Percentiles rank a stretch among this genome's conserved stretches.
phyloP scores from a whole-genome alignment of 2,888 invertebrate genomes.

The Sarcophaga variegata region DNA sequence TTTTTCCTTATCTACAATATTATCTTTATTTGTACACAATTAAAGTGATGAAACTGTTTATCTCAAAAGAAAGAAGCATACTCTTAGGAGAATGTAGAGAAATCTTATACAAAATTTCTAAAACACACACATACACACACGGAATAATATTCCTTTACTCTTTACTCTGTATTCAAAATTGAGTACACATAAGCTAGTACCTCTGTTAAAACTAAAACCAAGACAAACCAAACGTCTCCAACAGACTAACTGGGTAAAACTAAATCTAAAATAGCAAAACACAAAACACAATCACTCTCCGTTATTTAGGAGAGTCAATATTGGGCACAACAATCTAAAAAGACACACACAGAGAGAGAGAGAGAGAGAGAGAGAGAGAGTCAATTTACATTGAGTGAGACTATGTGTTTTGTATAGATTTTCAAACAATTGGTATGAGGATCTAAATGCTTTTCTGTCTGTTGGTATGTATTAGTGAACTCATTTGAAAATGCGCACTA shows the following conservation, averaged over 20 bases:
- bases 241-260: slow-evolving; percentile 45
- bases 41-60: no score
- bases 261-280: slow-evolving; percentile 22
- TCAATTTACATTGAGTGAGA: neutral
- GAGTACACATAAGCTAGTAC: no score
- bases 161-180: no score
- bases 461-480: slow-evolving; percentile 33
- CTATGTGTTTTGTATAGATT: slow-evolving; percentile 20
- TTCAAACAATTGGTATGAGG: slow-evolving; percentile 37
- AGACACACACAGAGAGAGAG: neutral
- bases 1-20: neutral
- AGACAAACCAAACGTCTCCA: slow-evolving; percentile 29
- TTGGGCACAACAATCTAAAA: neutral
- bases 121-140: no score
- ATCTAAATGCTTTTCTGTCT: slow-evolving; percentile 3
- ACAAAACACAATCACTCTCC: neutral
- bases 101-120: no score
- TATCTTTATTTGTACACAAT: no score
- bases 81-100: no score
- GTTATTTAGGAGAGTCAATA: neutral
- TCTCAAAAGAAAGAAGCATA: no score
- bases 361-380: slow-evolving; percentile 10
- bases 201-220: neutral
- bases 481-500: slow-evolving; percentile 79
- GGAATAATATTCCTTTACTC: no score